Conservation (phyloP, 2,797 vertebrate species). For the Sebastes cheni region DNA sequence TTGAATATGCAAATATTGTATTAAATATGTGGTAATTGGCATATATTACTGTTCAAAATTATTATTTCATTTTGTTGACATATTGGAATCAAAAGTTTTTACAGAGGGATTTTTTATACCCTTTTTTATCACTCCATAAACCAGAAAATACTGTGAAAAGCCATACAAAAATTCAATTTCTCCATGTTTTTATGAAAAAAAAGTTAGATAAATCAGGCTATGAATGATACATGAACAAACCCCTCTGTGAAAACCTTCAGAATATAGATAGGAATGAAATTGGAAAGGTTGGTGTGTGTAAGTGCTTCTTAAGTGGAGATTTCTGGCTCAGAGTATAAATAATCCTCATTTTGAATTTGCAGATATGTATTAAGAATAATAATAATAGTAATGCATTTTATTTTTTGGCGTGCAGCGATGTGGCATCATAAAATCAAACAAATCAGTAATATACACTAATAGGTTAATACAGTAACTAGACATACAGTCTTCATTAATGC, state of each 20-base stretch:
- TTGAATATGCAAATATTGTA: background rate
- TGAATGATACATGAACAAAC: background rate
- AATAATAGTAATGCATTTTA: background rate
- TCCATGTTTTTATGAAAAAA: background rate
- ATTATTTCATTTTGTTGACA: background rate
- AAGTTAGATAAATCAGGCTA: background rate
- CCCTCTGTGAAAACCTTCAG: background rate
- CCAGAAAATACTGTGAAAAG: background rate
- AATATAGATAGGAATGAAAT: background rate
- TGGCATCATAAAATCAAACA: background rate
- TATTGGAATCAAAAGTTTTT: background rate
- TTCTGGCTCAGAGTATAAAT: background rate
- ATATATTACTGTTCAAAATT: background rate
- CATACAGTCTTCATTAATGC: background rate
- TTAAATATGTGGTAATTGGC: background rate
- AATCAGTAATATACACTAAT: too few species aligned
- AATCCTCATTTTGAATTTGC: background rate
- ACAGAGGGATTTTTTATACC: background rate
- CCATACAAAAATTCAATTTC: background rate
- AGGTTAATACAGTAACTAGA: too few species aligned
- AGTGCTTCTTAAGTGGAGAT: background rate
- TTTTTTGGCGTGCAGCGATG: too few species aligned
- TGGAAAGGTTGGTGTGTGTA: background rate
- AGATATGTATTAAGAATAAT: background rate
- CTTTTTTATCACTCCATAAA: background rate